A percentile compares a stretch with the other conserved stretches of the same genome.
These are phyloP conservation scores for Scrobipalpa costella DNA, from an alignment of 2,888 invertebrate genomes.

Conservation along the genomic window DNA sequence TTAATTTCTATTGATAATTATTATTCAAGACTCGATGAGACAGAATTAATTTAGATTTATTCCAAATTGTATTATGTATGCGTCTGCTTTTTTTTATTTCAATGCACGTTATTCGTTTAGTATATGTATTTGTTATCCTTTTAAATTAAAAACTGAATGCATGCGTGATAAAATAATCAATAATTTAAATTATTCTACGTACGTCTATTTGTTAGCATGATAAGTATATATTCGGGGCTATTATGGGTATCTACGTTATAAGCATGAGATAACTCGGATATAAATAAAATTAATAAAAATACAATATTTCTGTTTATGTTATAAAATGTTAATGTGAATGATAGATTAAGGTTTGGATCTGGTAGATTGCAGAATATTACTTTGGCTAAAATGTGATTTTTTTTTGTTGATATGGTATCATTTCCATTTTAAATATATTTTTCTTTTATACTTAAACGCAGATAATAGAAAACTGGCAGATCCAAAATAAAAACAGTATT, in stretches of 20 bases:
- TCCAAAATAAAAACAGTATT: neutral
- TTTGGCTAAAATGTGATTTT: neutral
- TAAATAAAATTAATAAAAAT: neutral
- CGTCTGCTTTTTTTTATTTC: constrained; percentile 23
- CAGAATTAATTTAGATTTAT: constrained; percentile 34
- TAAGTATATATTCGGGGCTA: neutral
- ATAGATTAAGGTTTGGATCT: constrained; percentile 14
- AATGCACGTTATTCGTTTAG: constrained; percentile 17
- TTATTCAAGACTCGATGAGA: constrained; percentile 32
- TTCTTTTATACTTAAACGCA: too few species aligned
- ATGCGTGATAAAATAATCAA: neutral
- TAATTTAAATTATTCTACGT: neutral
- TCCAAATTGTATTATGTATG: constrained; percentile 25
- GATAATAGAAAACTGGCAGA: neutral
- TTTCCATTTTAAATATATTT: neutral
- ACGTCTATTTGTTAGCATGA: neutral
- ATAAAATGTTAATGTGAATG: constrained; percentile 9
- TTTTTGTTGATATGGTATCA: neutral
- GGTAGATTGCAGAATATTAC: neutral
- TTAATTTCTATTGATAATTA: neutral
- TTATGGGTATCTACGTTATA: constrained; percentile 1
- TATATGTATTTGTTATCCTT: neutral
- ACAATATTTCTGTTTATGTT: neutral
- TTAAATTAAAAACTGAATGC: neutral
- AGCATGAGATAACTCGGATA: neutral